Conservation (phyloP, 2,888 invertebrate species). For the Drosophila formosana region DNA sequence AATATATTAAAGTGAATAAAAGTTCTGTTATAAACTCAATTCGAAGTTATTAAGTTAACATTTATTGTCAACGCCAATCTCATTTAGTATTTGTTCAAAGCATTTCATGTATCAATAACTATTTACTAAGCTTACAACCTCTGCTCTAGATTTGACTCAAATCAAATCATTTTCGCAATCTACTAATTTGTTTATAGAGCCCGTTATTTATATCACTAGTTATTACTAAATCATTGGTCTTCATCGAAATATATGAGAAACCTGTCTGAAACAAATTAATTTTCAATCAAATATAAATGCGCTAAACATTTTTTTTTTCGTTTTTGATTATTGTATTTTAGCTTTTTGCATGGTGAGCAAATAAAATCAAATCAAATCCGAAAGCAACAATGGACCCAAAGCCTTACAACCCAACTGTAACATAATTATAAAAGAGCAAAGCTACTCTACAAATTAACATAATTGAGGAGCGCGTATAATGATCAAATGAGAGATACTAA, state of each 20-base stretch:
- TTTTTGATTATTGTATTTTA: constrained; percentile 9
- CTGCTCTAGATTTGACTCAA: constrained; percentile 33
- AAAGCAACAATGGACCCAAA: constrained; percentile 27
- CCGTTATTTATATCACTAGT: constrained; percentile 42
- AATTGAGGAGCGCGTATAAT: constrained; percentile 68
- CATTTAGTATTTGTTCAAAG: constrained; percentile 1
- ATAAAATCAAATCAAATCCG: constrained; percentile 31
- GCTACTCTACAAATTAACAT: constrained; percentile 63
- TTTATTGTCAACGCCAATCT: background rate
- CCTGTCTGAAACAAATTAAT: constrained; percentile 61
- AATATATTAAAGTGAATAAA: no score
- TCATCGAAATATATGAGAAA: constrained; percentile 23
- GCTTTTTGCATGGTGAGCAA: constrained; percentile 47
- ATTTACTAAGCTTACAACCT: constrained; percentile 16
- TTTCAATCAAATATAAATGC: constrained; percentile 63
- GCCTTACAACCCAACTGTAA: constrained; percentile 9
- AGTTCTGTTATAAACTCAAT: no score
- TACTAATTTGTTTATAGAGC: constrained; percentile 53
- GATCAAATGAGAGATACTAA: constrained; percentile 53
- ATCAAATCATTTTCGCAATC: constrained; percentile 57
- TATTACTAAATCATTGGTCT: constrained; percentile 39
- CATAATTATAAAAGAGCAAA: constrained; percentile 25
- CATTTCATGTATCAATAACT: background rate
- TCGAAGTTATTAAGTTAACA: background rate
- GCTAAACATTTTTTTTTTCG: constrained; percentile 32